Conservation (phyloP, 53 echinoderm and acorn worm species). For the Glandiceps talaboti region DNA sequence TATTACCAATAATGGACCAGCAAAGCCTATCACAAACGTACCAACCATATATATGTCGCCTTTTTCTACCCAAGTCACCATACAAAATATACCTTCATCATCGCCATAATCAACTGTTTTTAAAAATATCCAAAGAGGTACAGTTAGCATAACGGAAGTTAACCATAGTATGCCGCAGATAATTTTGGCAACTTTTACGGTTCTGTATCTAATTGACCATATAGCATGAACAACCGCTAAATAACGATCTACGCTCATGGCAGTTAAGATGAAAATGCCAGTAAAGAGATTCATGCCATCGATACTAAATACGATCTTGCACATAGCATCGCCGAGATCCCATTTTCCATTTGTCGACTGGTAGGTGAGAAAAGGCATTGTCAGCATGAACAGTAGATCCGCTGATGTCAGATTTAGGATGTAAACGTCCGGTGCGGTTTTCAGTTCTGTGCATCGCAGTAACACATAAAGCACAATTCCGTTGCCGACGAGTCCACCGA, state of each 20-base stretch:
- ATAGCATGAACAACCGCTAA: not conserved
- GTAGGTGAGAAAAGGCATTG: not conserved
- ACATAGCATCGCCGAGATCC: not conserved
- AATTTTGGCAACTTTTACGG: not conserved
- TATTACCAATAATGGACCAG: not conserved
- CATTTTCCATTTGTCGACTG: not conserved
- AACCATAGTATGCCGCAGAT: not conserved
- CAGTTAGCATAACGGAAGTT: not conserved
- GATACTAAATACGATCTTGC: not conserved
- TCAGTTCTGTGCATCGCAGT: not conserved
- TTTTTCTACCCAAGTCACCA: not conserved
- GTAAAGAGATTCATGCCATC: not conserved
- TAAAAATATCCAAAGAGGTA: not conserved
- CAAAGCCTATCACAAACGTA: not conserved
- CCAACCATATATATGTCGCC: not conserved
- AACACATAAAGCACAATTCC: not conserved
- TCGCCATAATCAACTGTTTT: not conserved
- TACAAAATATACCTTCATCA: not conserved
- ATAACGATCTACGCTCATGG: not conserved
- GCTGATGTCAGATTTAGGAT: not conserved
- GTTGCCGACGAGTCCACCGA: not conserved
- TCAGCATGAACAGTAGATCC: not conserved
- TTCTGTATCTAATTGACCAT: not conserved
- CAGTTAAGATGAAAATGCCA: not conserved
- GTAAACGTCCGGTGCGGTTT: not conserved